phyloP scores from a whole-genome alignment of 2,797 vertebrate species.

The Lepidocolaptes lacrymiger region DNA sequence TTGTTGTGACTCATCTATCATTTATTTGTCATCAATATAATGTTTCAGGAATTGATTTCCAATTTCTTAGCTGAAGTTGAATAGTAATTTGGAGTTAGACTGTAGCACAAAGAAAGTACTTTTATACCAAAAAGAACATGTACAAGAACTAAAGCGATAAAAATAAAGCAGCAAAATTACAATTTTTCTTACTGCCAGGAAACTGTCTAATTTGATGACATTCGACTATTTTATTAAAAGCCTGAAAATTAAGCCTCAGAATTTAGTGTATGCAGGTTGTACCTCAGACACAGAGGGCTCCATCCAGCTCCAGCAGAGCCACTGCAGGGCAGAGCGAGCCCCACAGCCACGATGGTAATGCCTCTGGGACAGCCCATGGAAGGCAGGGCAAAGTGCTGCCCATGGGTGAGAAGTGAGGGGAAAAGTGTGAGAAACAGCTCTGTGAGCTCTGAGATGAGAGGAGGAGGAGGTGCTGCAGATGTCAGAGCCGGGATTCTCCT shows the following conservation, averaged over 20 bases:
- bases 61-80: neutral
- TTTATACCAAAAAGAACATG: neutral
- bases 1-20: neutral
- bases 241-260: neutral
- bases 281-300: neutral
- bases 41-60: slow-evolving; percentile 38
- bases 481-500: neutral
- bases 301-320: neutral
- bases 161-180: neutral
- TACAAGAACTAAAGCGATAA: neutral
- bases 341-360: neutral
- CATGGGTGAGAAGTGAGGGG: no score
- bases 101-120: neutral
- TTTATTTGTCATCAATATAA: slow-evolving; percentile 21
- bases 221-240: neutral
- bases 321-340: neutral
- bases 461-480: neutral
- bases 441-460: neutral
- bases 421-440: neutral
- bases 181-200: neutral
- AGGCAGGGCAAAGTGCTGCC: neutral
- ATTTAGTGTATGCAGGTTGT: neutral
- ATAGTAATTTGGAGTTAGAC: neutral
- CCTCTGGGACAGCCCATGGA: neutral
- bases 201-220: neutral